Evolutionary conservation across 2,797 vertebrate species (phyloP).

Genomic region (Darevskia mixta): DNA sequence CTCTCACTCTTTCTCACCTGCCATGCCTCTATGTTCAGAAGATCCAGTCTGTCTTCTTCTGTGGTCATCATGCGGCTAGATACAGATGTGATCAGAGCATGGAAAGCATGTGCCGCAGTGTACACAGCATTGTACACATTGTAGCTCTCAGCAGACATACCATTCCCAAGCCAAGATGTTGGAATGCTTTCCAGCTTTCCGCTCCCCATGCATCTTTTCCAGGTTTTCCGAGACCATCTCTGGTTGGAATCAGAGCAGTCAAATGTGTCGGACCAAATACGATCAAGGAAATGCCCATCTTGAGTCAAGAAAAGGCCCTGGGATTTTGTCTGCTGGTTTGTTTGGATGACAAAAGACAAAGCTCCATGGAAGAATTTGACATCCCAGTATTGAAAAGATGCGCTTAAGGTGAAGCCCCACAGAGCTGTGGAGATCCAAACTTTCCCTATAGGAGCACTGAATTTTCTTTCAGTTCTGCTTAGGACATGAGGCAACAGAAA

Average conservation of each 20-base stretch:
- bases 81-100: not conserved
- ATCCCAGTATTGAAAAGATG: not conserved
- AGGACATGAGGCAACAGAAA: not conserved
- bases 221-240: constrained; percentile 1
- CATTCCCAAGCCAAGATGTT: not conserved
- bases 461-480: not conserved
- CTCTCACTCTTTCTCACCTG: not conserved
- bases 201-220: not conserved
- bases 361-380: constrained; percentile 21
- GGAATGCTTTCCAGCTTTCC: not conserved
- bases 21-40: not conserved
- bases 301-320: constrained; percentile 5
- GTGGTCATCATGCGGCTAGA: not conserved
- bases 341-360: constrained; percentile 8
- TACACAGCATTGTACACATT: constrained; percentile 27
- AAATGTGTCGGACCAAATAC: not conserved
- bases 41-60: not conserved
- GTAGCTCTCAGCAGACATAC: constrained; percentile 11
- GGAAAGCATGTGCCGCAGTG: constrained; percentile 29
- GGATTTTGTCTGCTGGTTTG: not conserved
- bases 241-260: not conserved
- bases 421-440: constrained; percentile 29
- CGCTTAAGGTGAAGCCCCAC: constrained; percentile 23
- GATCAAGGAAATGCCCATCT: not conserved
- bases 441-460: not conserved